Percentiles rank a stretch among this genome's conserved stretches.
phyloP scores from a whole-genome alignment of 2,888 invertebrate genomes.

The Thereva nobilitata region DNA sequence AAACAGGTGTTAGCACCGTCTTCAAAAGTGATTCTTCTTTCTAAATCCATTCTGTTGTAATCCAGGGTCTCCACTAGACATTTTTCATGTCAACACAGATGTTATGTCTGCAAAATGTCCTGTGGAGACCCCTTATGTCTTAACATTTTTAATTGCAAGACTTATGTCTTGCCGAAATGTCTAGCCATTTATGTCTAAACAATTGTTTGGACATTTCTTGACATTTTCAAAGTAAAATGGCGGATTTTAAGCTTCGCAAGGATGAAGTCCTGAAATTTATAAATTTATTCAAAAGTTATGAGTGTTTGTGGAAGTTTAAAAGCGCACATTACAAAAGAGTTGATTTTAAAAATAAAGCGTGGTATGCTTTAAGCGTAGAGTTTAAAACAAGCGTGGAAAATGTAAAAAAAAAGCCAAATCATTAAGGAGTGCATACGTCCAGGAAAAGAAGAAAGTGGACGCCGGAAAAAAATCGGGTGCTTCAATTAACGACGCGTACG shows the following conservation, averaged over 20 bases:
- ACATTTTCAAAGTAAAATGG: no score
- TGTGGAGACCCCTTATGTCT: no score
- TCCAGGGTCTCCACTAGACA: no score
- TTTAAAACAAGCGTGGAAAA: background rate
- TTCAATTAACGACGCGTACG: background rate
- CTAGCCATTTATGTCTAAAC: no score
- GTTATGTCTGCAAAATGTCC: no score
- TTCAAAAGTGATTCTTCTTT: no score
- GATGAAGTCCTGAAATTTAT: background rate
- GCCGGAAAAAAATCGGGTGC: background rate
- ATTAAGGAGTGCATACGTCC: background rate
- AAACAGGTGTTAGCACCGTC: no score
- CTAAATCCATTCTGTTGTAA: no score
- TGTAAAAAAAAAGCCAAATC: background rate
- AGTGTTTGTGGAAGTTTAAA: background rate
- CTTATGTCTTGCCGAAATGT: no score
- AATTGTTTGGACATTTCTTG: no score
- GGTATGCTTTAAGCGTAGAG: background rate
- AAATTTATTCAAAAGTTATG: background rate
- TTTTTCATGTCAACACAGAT: no score
- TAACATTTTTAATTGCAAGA: no score
- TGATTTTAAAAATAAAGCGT: background rate
- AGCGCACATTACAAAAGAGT: background rate
- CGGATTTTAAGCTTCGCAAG: background rate
- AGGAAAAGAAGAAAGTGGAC: background rate